Base-by-base conservation (phyloP, 2,888 invertebrate species). In the Mactromeris polynyma region DNA sequence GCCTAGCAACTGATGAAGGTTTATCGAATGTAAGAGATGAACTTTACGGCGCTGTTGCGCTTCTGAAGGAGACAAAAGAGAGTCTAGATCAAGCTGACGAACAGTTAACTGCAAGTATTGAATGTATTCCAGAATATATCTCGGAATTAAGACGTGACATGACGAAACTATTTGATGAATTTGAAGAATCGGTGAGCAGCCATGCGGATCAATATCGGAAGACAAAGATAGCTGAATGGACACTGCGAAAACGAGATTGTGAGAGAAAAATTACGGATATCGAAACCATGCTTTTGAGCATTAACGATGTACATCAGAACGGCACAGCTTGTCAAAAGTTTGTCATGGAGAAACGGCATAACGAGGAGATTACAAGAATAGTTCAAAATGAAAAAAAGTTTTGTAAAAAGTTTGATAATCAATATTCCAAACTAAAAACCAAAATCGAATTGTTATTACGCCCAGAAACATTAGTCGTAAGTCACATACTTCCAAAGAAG, bases 301-400 rank as follows among this genome's bases (percentile, higher is more conserved):
- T 77, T 51, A 17, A 69, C 9, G n/a, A 77, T 11, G 46, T 77
- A 7, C n/a, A 51, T 36, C 51, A 33, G 31, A 36, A 84, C 11
- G 84, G 84, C 7, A 84, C 84, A 6, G 51, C 51, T 36, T 51
- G 31, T 21, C 77, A 84, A 46, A 33, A 78, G 33, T 84, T 84
- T 78, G 42, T 84, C 69, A 26, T 78, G 11, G 77, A 33, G 26
- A 40, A 54, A 7, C 33, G 3, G 33, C 17, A 17, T 21, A 54
- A 40, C 0, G 33, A 77, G 0, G 21, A 36, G 0, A 17, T 78
- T 14, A 46, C 40, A 2, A 4, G 36, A 33, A 31, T 33, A 19
- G 7, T 19, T n/a, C 42, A 42, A 2, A 36, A 73, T 17, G 46
- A 38, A 9, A 31, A 77, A 0, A 31, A 14, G 14, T 26, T 42